Percentiles rank a stretch among this genome's conserved stretches.
These are phyloP conservation scores for Lophura nycthemera DNA, from an alignment of 2,113 vertebrate species.

Conservation along the genomic window DNA sequence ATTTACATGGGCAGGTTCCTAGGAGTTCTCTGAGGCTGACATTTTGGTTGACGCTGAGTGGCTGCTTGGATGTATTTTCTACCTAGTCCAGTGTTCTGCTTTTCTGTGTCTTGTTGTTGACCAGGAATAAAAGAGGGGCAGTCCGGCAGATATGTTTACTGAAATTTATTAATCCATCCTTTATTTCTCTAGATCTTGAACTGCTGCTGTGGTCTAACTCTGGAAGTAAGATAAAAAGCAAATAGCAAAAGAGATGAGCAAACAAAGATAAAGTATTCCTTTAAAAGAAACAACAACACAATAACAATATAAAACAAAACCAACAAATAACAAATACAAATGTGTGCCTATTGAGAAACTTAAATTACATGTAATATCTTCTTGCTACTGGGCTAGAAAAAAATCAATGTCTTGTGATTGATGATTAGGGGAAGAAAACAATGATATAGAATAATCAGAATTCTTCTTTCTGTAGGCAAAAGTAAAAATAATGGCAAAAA, in stretches of 20 bases:
- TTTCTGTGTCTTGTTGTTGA: background rate
- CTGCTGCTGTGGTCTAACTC: background rate
- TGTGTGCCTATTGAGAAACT: background rate
- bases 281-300: background rate
- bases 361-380: background rate
- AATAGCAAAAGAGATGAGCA: background rate
- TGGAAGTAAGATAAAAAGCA: background rate
- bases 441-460: background rate
- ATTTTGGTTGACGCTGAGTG: background rate
- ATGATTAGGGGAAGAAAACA: background rate
- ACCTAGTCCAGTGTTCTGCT: accelerated
- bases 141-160: background rate
- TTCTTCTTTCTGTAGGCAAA: background rate
- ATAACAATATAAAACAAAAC: background rate
- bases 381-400: background rate
- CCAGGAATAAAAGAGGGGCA: background rate
- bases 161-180: background rate
- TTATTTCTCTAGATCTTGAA: background rate
- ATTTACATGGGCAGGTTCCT: background rate
- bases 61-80: background rate
- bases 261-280: background rate
- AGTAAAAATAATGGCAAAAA: background rate
- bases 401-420: background rate
- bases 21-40: background rate
- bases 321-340: background rate